Evolutionary conservation across 2,888 invertebrate genomes (phyloP), one percentile per base, ranked within the genome.

Genomic region (Melinopterus prodromus): DNA sequence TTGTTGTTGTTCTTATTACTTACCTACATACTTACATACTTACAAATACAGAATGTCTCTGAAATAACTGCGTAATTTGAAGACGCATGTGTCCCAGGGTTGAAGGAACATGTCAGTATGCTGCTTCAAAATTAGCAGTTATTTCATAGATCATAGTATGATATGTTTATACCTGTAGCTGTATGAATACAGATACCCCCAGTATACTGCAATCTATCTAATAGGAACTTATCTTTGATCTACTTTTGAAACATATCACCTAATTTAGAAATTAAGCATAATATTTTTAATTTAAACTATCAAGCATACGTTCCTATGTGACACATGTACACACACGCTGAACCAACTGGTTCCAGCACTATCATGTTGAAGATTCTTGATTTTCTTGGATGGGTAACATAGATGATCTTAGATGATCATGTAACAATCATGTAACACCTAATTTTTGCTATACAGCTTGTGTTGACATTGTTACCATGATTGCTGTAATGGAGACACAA

Each of bases 401-500:
- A n/a, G n/a, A n/a, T n/a, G n/a, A n/a, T n/a, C n/a, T n/a, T n/a
- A n/a, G n/a, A n/a, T n/a, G n/a, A n/a, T n/a, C n/a, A n/a, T n/a
- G n/a, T n/a, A n/a, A n/a, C n/a, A n/a, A n/a, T n/a, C n/a, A n/a
- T n/a, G 26, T 26, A 26, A 26, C 26, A 26, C 26, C 26, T 26
- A 26, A 26, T 26, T 26, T 26, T 26, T 26, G 26, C 26, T 26
- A 71, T 71, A 36, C 74, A 9, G 26, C 74, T n/a, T 35, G 36
- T 37, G 36, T 7, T 26, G 7, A 74, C 37, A 35, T 74, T 37
- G 71, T 71, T 74, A 16, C 37, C n/a, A 36, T 74, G 35, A 76
- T 79, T 71, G 53, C 71, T 69, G 72, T 71, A 71, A 76, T 72
- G 69, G 37, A 69, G 74, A 79, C 80, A 81, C 79, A 81, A 89